Base-by-base conservation (phyloP, 2,797 vertebrate genomes). In the Microctenopoma steveboyesi region DNA sequence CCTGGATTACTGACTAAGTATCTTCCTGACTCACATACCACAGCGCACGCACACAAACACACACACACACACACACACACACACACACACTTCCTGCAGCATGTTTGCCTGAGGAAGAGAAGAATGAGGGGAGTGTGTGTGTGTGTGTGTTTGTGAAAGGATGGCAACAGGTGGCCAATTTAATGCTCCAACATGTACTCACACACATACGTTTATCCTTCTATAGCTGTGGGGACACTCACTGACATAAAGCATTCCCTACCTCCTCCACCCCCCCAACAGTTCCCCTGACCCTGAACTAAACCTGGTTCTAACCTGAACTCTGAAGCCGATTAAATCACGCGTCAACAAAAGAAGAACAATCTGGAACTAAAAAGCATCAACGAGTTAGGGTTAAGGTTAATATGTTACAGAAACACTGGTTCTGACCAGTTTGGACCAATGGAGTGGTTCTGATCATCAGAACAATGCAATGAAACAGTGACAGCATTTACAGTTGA, bases 111-210 rank as follows among this genome's bases (percentile, higher is more conserved):
- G 18, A 73, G 61, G 77, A 77, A 78, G 55, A 77, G 59, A 82
- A 85, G 78, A 82, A 73, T 77, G 55, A 79, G 48, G 33, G 50
- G 48, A 49, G 69, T 64, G 63, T 79, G 54, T 62, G 45, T 59
- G 2, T 62, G 28, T 52, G 18, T 52, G 74, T 74, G 66, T 79
- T 18, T 73, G 59, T 22, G 68, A 78, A 82, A 52, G 71, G 83
- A 86, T 61, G 55, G 85, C 79, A 78, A 86, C 84, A 88, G 86
- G 82, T 86, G 82, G 80, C 18, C 62, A 48, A 83, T 72, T 79
- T 76, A 78, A 83, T 77, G 70, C 69, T 81, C 57, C 53, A 71
- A 40, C 58, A 63, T 52, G 13, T 5, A 65, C 37, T 30, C 63
- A 67, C 63, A 48, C 47, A 54, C 51, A 52, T 33, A 73, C 43